Conservation (phyloP, 1,140 invertebrate genomes). For the Psilanteris sp. region DNA sequence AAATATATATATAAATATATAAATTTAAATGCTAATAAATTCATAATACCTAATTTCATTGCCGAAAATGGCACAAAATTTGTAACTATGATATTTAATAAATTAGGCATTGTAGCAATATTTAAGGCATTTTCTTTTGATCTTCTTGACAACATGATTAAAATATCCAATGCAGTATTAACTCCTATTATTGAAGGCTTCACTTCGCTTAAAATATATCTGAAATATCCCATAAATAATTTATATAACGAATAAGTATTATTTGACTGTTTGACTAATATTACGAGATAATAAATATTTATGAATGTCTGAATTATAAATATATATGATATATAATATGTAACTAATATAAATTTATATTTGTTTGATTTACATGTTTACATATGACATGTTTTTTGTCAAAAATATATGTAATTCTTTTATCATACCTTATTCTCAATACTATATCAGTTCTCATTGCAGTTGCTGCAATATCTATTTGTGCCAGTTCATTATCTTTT, state of each 20-base stretch:
- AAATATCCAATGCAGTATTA: constrained; percentile 85
- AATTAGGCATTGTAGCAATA: constrained; percentile 81
- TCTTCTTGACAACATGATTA: constrained; percentile 85
- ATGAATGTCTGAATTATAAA: too few relatives aligned
- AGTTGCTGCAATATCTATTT: constrained; percentile 87
- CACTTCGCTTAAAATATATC: constrained; percentile 85
- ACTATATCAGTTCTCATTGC: constrained; percentile 89
- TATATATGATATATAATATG: too few relatives aligned
- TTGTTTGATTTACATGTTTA: too few relatives aligned
- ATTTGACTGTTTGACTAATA: too few relatives aligned
- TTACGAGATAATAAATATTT: too few relatives aligned
- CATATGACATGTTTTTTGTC: too few relatives aligned
- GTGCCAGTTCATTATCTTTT: constrained; percentile 91
- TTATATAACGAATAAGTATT: too few relatives aligned
- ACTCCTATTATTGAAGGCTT: constrained; percentile 84
- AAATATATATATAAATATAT: neutral
- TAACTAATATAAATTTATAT: too few relatives aligned
- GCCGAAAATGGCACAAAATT: constrained; percentile 82
- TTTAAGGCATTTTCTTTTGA: constrained; percentile 82
- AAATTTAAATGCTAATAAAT: neutral
- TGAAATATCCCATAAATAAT: constrained; percentile 64
- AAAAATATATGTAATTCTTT: too few relatives aligned
- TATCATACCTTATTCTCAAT: constrained; percentile 82
- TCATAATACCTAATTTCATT: constrained; percentile 58
- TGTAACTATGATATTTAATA: constrained; percentile 81